These are phyloP conservation scores for Pterocles gutturalis DNA, from an alignment of 2,113 vertebrate species.

Conservation along the genomic window DNA sequence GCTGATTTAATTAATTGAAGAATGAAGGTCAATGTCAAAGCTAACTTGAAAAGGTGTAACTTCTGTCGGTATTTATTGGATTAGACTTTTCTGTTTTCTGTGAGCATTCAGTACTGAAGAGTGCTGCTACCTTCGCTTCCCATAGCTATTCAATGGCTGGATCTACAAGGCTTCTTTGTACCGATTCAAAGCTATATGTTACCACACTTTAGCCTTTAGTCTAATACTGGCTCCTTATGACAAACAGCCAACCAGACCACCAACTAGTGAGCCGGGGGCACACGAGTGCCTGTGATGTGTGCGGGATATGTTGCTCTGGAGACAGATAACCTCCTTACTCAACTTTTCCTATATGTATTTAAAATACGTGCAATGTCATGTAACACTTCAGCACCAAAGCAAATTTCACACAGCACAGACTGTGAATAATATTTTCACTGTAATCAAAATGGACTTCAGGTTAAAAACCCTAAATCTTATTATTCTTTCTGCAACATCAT, in stretches of 20 bases:
- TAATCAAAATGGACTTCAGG: not conserved
- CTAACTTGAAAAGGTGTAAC: not conserved
- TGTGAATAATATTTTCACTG: not conserved
- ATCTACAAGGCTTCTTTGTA: not conserved
- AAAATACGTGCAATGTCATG: not conserved
- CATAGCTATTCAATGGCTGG: not conserved
- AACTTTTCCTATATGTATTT: not conserved
- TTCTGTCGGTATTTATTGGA: constrained; percentile 39
- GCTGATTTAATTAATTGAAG: constrained; percentile 47
- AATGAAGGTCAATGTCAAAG: constrained; percentile 42
- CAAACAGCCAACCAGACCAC: not conserved
- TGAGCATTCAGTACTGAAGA: not conserved
- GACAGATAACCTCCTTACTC: not conserved
- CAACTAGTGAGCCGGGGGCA: not conserved
- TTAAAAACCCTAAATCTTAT: not conserved
- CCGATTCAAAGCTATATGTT: not conserved
- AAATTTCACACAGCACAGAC: not conserved
- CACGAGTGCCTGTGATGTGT: fast-evolving
- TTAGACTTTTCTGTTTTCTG: constrained; percentile 25
- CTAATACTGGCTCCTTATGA: fast-evolving
- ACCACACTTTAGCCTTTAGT: not conserved
- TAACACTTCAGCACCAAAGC: not conserved
- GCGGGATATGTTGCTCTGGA: not conserved
- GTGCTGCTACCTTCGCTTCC: not conserved
- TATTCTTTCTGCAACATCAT: not conserved